Conservation (phyloP, 1,140 invertebrate genomes). For the Drosophila chauvacae region DNA sequence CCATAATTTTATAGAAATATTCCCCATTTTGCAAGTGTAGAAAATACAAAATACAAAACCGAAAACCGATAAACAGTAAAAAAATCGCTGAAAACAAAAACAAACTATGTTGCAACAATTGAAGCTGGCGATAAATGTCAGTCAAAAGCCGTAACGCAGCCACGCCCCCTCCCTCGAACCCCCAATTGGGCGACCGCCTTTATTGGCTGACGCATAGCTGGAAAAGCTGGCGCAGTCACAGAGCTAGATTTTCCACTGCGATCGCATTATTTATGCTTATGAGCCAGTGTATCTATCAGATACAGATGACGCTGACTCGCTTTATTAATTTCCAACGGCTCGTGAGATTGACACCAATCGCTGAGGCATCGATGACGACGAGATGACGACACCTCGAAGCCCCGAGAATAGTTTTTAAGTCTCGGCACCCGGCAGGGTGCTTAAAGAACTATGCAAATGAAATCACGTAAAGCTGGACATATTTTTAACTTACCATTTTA, state of each 20-base stretch:
- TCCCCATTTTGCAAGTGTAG: not conserved
- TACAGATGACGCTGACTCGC: conserved; percentile 54
- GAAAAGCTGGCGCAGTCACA: conserved; percentile 41
- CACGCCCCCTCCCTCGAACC: conserved; percentile 45
- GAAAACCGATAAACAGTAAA: conserved; percentile 35
- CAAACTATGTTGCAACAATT: conserved; percentile 65
- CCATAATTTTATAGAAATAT: not conserved
- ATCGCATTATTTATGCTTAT: conserved; percentile 78
- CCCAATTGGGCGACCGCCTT: not conserved
- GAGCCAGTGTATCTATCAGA: conserved; percentile 70
- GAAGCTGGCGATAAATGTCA: conserved; percentile 78
- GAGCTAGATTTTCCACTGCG: conserved; percentile 68
- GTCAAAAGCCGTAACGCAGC: conserved; percentile 60
- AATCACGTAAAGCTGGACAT: conserved; percentile 17
- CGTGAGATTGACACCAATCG: conserved; percentile 69
- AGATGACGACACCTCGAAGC: conserved; percentile 26
- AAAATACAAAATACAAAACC: conserved; percentile 35
- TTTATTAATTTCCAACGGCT: conserved; percentile 61
- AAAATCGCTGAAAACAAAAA: conserved; percentile 30
- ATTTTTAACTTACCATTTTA: conserved; percentile 9
- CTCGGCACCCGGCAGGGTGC: conserved; percentile 22
- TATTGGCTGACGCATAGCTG: conserved; percentile 69
- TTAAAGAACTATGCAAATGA: conserved; percentile 38
- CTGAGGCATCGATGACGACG: conserved; percentile 27
- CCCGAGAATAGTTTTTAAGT: conserved; percentile 21